Percentiles rank a stretch among this genome's conserved stretches.
These are phyloP conservation scores for Rousettus madagascariensis DNA, from an alignment of 2,797 vertebrate genomes.

Conservation along the genomic window DNA sequence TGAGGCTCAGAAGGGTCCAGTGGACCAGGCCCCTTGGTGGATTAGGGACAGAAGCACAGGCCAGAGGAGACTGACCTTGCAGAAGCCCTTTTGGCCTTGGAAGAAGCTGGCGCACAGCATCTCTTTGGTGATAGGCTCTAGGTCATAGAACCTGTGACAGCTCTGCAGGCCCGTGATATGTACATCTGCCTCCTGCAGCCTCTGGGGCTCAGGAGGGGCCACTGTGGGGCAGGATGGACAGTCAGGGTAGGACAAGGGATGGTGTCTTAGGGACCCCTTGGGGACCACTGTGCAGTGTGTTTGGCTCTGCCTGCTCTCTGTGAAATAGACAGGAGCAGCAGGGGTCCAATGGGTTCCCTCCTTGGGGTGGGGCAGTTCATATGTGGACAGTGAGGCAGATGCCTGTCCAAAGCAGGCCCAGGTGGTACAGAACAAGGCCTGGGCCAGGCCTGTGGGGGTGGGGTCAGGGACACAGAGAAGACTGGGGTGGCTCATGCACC, in stretches of 20 bases:
- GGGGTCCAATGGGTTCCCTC: background rate
- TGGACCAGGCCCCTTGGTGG: background rate
- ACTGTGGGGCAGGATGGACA: background rate
- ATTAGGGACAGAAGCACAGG: background rate
- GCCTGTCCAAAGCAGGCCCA: background rate
- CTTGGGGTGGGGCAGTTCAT: background rate
- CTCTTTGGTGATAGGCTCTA: background rate
- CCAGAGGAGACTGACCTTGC: background rate
- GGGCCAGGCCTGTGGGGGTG: background rate
- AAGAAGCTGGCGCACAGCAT: background rate
- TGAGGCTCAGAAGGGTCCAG: background rate
- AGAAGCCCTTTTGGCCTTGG: background rate
- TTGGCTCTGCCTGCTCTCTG: fast-evolving
- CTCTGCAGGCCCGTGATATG: fast-evolving
- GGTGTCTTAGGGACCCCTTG: no score
- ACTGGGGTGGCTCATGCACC: background rate
- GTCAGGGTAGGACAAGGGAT: background rate
- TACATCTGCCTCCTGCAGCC: background rate
- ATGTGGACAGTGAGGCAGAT: background rate
- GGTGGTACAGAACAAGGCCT: background rate
- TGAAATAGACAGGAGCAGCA: background rate
- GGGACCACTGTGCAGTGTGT: fast-evolving
- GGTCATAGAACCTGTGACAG: background rate
- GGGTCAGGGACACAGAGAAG: background rate
- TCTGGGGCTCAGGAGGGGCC: background rate